Conservation (phyloP, 2,888 invertebrate species). For the Proisotoma minuta region DNA sequence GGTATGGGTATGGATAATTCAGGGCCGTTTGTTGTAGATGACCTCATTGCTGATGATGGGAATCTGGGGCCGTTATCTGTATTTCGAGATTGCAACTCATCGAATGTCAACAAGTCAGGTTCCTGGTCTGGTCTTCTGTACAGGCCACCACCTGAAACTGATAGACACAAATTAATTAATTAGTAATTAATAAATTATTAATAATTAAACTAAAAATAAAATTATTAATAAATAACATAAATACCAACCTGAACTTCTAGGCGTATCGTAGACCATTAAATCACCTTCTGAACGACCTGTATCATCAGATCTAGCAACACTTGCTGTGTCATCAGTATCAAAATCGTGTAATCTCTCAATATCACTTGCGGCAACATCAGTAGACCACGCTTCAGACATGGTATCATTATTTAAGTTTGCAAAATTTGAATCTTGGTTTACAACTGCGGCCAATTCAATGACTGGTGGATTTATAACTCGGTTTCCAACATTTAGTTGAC, state of each 20-base stretch:
- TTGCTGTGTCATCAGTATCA: conserved; percentile 64
- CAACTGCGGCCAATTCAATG: conserved; percentile 16
- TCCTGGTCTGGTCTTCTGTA: conserved; percentile 37
- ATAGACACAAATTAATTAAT: not conserved
- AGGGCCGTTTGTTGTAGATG: conserved; percentile 26
- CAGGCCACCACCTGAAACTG: conserved; percentile 40
- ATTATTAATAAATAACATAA: not conserved
- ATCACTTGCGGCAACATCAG: conserved; percentile 89
- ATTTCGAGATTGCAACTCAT: conserved; percentile 34
- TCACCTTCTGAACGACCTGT: conserved; percentile 59
- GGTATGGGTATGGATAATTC: conserved; percentile 17
- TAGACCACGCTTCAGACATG: conserved; percentile 74
- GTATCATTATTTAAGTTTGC: conserved; percentile 31
- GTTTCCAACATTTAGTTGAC: conserved; percentile 16
- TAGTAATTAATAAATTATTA: not conserved
- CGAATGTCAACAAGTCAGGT: conserved; percentile 41
- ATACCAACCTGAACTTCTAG: conserved; percentile 39
- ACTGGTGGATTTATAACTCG: conserved; percentile 11
- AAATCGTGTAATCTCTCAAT: conserved; percentile 86
- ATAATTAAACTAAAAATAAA: not conserved
- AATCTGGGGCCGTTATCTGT: conserved; percentile 25
- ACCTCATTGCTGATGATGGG: conserved; percentile 13
- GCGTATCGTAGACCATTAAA: conserved; percentile 40
- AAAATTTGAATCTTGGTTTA: conserved; percentile 19
- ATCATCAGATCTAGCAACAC: conserved; percentile 69